Percentiles rank a stretch among this genome's conserved stretches.
Conservation (phyloP, 2,113 vertebrate species). For the Larimichthys crocea region DNA sequence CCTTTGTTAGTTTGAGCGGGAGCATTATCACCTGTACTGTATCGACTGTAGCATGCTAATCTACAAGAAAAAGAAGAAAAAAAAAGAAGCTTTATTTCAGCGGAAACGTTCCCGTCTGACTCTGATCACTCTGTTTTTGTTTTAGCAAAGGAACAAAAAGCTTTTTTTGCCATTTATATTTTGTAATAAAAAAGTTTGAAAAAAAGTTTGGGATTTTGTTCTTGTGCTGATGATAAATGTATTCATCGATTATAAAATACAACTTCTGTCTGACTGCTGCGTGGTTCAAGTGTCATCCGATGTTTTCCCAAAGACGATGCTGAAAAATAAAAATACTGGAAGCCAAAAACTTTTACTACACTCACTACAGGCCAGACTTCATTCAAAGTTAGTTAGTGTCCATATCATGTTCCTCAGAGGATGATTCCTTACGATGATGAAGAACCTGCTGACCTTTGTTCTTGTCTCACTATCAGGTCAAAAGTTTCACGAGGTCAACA, state of each 20-base stretch:
- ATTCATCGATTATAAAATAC: not conserved
- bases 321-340: not conserved
- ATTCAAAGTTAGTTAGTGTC: too few species aligned
- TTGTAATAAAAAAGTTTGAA: conserved; percentile 79
- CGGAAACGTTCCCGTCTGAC: conserved; percentile 38
- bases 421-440: not conserved
- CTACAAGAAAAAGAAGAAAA: conserved; percentile 17
- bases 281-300: not conserved
- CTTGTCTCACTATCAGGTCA: too few species aligned
- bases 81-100: conserved; percentile 38
- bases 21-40: conserved; percentile 66
- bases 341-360: not conserved
- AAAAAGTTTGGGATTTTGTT: conserved; percentile 41
- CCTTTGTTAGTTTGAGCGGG: conserved; percentile 16
- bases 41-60: conserved; percentile 72
- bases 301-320: not conserved
- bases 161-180: conserved; percentile 77
- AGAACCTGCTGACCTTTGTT: not conserved
- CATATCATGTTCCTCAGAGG: not conserved
- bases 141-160: conserved; percentile 55
- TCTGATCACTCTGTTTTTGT: conserved; percentile 30
- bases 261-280: not conserved
- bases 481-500: too few species aligned
- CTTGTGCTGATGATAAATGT: conserved; percentile 10
- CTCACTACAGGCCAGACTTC: not conserved